A percentile compares a stretch with the other conserved stretches of the same genome.
phyloP scores from a whole-genome alignment of 2,888 invertebrate species.

The Acleris laterana region DNA sequence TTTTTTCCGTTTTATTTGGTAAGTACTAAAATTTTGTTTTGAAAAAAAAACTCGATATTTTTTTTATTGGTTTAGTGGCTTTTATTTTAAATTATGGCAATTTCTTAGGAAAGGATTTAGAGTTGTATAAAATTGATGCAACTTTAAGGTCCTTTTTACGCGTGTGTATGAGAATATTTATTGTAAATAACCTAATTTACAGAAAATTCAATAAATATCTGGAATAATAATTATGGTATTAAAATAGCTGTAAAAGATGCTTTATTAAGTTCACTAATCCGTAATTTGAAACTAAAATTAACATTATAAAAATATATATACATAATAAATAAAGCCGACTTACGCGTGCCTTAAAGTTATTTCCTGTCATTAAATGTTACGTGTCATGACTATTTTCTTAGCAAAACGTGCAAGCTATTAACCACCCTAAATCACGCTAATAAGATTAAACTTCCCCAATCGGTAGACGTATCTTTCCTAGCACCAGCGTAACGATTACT shows the following conservation, averaged over 20 bases:
- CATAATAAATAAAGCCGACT: conserved; percentile 14
- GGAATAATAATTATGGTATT: too few relatives aligned
- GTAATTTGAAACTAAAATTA: conserved; percentile 1
- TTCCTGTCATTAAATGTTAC: conserved; percentile 9
- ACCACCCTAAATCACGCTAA: background rate
- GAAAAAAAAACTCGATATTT: too few relatives aligned
- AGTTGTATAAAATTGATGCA: too few relatives aligned
- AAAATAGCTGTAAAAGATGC: background rate
- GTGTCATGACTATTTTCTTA: conserved; percentile 5
- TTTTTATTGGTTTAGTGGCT: too few relatives aligned
- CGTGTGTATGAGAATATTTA: too few relatives aligned
- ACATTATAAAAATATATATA: conserved; percentile 17
- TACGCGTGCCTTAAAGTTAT: conserved; percentile 14
- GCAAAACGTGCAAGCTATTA: conserved; percentile 1
- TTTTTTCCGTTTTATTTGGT: too few relatives aligned
- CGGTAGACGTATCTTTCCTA: conserved; percentile 1
- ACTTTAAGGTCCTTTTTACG: too few relatives aligned
- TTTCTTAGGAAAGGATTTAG: too few relatives aligned
- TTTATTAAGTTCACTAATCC: conserved; percentile 22
- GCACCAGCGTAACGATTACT: conserved; percentile 19
- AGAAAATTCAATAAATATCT: too few relatives aligned
- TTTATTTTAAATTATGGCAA: too few relatives aligned
- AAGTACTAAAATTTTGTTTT: too few relatives aligned
- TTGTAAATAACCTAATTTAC: too few relatives aligned
- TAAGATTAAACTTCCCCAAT: background rate